These are phyloP conservation scores for Drosophila paranaensis DNA, from an alignment of 2,888 invertebrate species.

Conservation along the genomic window DNA sequence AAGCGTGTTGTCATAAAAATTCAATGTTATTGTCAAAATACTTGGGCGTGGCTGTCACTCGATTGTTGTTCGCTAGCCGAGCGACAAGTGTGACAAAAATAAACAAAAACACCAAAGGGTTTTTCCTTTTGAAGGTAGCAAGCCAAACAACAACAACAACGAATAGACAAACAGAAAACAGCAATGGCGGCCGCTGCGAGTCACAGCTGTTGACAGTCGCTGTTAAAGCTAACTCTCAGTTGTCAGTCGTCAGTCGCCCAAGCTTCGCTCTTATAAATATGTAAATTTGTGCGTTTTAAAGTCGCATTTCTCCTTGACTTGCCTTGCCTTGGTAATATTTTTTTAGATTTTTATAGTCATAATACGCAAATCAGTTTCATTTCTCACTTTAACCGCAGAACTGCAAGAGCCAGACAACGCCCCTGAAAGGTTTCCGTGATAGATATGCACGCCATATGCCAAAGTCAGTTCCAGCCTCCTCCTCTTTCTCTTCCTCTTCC, in stretches of 20 bases:
- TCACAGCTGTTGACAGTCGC: conserved; percentile 48
- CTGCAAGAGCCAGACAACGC: conserved; percentile 2
- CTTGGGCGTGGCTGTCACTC: conserved; percentile 36
- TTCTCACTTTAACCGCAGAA: background rate
- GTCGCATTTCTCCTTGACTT: background rate
- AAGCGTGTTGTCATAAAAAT: conserved; percentile 67
- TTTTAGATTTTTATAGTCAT: conserved; percentile 1
- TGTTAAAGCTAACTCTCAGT: conserved; percentile 14
- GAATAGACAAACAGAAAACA: conserved; percentile 6
- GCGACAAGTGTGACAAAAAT: conserved; percentile 46
- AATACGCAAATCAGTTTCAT: conserved; percentile 1
- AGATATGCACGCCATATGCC: conserved; percentile 40
- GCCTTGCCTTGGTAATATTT: background rate
- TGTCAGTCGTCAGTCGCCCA: background rate
- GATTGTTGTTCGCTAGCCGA: conserved; percentile 19
- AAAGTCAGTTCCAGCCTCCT: conserved; percentile 20
- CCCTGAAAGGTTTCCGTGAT: conserved; percentile 25
- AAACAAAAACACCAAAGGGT: conserved; percentile 34
- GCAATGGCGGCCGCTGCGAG: conserved; percentile 21
- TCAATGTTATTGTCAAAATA: conserved; percentile 66
- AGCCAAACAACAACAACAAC: conserved; percentile 8
- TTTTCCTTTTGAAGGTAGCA: conserved; percentile 31
- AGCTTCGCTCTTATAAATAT: conserved; percentile 22
- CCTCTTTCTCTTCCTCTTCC: background rate
- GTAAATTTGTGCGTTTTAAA: conserved; percentile 37